phyloP scores from a whole-genome alignment of 2,888 invertebrate genomes.

The Diplolepis rosae region DNA sequence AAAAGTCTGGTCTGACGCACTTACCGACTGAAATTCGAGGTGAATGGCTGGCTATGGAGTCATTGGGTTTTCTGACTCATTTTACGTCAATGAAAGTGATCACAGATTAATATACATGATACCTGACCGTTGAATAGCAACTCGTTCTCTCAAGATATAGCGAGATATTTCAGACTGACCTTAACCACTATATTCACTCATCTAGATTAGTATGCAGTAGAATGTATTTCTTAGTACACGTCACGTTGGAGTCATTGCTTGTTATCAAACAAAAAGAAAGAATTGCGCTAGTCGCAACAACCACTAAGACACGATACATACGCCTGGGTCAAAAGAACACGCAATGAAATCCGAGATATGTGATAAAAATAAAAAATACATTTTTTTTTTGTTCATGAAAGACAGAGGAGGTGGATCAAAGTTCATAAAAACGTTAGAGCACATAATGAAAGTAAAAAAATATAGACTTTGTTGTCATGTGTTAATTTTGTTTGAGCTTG shows the following conservation, averaged over 20 bases:
- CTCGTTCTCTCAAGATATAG: constrained; percentile 16
- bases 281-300: not conserved
- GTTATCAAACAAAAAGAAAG: not conserved
- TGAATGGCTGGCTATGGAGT: constrained; percentile 56
- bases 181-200: not conserved
- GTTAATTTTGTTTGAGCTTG: no score
- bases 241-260: not conserved
- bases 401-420: not conserved
- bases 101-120: constrained; percentile 49
- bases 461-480: no score
- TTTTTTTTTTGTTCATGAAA: not conserved
- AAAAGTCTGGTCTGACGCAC: constrained; percentile 54
- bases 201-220: not conserved
- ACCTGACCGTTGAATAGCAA: constrained; percentile 41
- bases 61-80: constrained; percentile 56
- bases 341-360: no score
- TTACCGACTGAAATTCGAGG: constrained; percentile 61
- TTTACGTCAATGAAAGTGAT: constrained; percentile 59
- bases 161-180: not conserved
- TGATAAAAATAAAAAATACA: not conserved
- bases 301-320: not conserved
- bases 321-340: not conserved
- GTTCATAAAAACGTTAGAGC: not conserved
- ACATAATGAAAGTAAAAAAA: no score
- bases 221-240: not conserved